These are phyloP conservation scores for Auanema freiburgensis DNA, from an alignment of 2,888 invertebrate genomes.

Conservation along the genomic window DNA sequence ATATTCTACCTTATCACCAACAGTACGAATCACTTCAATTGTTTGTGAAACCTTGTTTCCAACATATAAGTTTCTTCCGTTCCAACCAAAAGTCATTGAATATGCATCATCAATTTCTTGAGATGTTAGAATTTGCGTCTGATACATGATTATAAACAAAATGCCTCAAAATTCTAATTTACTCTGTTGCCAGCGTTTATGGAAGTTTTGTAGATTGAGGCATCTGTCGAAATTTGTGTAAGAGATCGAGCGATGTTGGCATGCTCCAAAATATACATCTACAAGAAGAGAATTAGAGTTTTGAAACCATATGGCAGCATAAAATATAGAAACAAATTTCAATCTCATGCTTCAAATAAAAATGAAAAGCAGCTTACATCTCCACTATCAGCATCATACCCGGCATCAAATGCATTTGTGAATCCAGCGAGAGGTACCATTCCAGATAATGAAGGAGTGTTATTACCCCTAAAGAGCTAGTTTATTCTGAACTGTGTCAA, in stretches of 20 bases:
- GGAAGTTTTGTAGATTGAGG: slow-evolving; percentile 67
- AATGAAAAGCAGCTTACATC: slow-evolving; percentile 71
- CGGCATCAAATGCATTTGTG: slow-evolving; percentile 80
- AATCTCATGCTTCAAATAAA: too few relatives aligned
- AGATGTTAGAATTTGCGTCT: slow-evolving; percentile 43
- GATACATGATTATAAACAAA: too few relatives aligned
- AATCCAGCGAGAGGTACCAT: slow-evolving; percentile 66
- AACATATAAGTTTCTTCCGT: slow-evolving; percentile 89
- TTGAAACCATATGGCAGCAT: not conserved
- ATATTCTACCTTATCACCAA: slow-evolving; percentile 49
- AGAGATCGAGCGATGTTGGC: slow-evolving; percentile 56
- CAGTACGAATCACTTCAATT: slow-evolving; percentile 77
- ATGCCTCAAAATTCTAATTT: slow-evolving; percentile 80
- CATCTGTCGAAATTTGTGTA: slow-evolving; percentile 55
- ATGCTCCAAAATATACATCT: slow-evolving; percentile 67
- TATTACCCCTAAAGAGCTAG: slow-evolving; percentile 29
- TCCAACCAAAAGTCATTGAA: slow-evolving; percentile 92
- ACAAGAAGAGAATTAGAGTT: not conserved
- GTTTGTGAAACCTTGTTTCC: slow-evolving; percentile 83
- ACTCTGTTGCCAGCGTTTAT: slow-evolving; percentile 45
- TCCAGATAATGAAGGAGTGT: slow-evolving; percentile 68
- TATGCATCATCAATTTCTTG: slow-evolving; percentile 77
- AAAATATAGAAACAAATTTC: too few relatives aligned
- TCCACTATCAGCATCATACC: slow-evolving; percentile 82
- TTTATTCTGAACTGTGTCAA: too few relatives aligned